These are phyloP conservation scores for Otis tarda DNA, from an alignment of 2,113 vertebrate genomes.

Conservation along the genomic window DNA sequence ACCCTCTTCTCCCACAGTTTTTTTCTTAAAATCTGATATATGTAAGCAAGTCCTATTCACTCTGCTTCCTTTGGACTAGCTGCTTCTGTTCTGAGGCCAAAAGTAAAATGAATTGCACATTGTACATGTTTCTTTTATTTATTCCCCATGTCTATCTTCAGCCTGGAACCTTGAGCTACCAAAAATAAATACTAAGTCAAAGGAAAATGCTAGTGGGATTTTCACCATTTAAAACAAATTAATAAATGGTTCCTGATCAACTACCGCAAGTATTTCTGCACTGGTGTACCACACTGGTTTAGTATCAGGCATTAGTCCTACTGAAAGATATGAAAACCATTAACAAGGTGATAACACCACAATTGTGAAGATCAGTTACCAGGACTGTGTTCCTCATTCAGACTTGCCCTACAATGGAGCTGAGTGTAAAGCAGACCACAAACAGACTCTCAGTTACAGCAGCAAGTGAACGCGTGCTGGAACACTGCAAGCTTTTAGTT, in stretches of 20 bases:
- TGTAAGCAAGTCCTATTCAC: not conserved
- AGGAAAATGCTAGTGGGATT: not conserved
- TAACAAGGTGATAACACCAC: not conserved
- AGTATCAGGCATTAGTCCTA: not conserved
- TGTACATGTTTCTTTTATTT: not conserved
- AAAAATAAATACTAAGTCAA: not conserved
- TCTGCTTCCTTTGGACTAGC: not conserved
- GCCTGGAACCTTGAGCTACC: not conserved
- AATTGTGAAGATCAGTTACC: not conserved
- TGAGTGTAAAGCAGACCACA: not conserved
- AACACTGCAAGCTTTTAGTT: constrained; percentile 6
- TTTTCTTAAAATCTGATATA: not conserved
- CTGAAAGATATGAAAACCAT: not conserved
- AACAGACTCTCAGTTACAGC: not conserved
- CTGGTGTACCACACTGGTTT: not conserved
- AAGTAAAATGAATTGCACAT: not conserved
- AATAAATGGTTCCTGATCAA: not conserved
- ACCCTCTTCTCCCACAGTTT: not conserved
- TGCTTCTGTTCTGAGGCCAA: not conserved
- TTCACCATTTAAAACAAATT: not conserved
- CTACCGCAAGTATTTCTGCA: not conserved
- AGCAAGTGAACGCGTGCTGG: not conserved
- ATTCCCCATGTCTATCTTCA: not conserved
- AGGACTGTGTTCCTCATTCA: not conserved
- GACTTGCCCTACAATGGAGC: not conserved